Conservation (phyloP, 2,797 vertebrate species). For the Enteromius radiatus region DNA sequence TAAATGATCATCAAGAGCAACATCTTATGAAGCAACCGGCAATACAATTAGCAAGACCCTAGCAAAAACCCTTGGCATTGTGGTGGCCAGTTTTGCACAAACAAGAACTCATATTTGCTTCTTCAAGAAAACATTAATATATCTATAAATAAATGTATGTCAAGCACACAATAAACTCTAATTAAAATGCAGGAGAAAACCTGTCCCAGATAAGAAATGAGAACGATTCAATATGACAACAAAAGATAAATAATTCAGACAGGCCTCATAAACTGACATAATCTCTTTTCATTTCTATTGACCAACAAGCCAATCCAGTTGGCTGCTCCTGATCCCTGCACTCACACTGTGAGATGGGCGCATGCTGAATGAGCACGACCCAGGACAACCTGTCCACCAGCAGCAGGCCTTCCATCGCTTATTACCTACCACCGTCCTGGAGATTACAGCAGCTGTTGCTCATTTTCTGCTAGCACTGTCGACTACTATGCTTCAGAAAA, state of each 20-base stretch:
- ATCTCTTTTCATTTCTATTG: not conserved
- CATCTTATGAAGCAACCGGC: not conserved
- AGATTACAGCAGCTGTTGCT: constrained; percentile 43
- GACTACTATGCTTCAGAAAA: constrained; percentile 23
- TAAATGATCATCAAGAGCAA: not conserved
- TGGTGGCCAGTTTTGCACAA: not conserved
- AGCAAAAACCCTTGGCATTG: not conserved
- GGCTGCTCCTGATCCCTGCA: constrained; percentile 38
- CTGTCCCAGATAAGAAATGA: not conserved
- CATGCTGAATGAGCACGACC: constrained; percentile 56
- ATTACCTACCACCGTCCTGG: constrained; percentile 22
- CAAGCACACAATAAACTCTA: not conserved
- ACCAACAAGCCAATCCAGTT: constrained; percentile 38
- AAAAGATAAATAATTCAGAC: constrained; percentile 10
- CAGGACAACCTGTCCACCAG: constrained; percentile 59
- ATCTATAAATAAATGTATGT: not conserved
- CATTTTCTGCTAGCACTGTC: constrained; percentile 2
- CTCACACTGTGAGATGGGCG: constrained; percentile 53
- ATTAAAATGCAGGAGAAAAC: not conserved
- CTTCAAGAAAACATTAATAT: not conserved
- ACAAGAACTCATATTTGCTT: not conserved
- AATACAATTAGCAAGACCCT: not conserved
- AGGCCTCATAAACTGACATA: not conserved
- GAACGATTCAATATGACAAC: not conserved
- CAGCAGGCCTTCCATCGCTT: constrained; percentile 56